Base-by-base conservation (phyloP, 2,888 invertebrate species). In the Archips crataeganus region DNA sequence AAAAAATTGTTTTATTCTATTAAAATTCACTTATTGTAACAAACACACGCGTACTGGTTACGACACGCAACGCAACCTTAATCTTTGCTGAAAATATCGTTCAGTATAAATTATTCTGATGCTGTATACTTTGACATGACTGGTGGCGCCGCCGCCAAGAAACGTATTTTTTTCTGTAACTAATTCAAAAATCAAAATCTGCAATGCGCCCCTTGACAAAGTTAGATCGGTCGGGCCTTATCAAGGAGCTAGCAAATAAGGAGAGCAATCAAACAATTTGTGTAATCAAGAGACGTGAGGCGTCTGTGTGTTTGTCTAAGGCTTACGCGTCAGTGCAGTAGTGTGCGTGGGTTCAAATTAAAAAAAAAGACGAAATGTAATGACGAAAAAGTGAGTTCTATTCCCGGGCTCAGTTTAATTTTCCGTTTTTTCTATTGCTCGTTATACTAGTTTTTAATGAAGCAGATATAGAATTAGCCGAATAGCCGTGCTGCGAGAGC, bases 211-310 rank as follows among this genome's bases (percentile, higher is more conserved):
- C 66, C 76, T 70, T 60, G 75, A 77, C 87, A 87, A 90, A 81
- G 79, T 82, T 74, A 85, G 77, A 15, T 80, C 84, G 63, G 74
- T 81, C 79, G 73, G 62, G 68, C 60, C 74, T 79, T 79, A 79
- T 79, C 77, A 78, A 64, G 75, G 51, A 69, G 62, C 76, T 74
- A 75, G 79, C 77, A 84, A 84, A 84, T 80, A 82, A 78, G 72
- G 79, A 76, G 77, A 75, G 78, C 78, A 81, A 84, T 83, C 82
- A 81, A 77, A 82, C 81, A 82, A 83, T 78, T 79, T 84, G 83
- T 84, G 79, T 82, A 80, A 82, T 82, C 81, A 82, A 77, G 79
- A 70, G 71, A 75, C 79, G 71, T 65, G 68, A 64, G 60, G 23
- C 45, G 23, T 54, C 54, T 54, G 45, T 13, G 34, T 67, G 66